These are phyloP conservation scores for Stenchaetothrips biformis DNA, from an alignment of 2,888 invertebrate genomes.

Conservation along the genomic window DNA sequence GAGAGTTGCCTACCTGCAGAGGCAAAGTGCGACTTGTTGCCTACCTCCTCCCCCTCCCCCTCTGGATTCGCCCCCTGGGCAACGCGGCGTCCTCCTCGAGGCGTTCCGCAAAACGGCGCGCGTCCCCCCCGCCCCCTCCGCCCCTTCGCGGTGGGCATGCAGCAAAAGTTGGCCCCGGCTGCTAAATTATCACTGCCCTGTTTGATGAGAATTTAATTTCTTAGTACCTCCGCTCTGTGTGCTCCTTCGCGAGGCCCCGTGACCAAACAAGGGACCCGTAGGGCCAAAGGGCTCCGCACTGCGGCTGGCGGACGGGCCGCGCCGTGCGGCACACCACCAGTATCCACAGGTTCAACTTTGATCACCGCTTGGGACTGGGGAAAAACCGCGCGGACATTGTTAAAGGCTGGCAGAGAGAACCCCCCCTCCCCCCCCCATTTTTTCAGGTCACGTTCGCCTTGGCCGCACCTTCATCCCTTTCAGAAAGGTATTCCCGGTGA, in stretches of 20 bases:
- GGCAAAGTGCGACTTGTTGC: too few species aligned
- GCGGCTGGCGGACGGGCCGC: not conserved
- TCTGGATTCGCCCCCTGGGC: not conserved
- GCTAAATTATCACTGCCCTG: slow-evolving; percentile 2
- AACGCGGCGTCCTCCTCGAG: not conserved
- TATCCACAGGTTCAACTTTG: too few species aligned
- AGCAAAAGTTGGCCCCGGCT: not conserved
- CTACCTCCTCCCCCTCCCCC: not conserved
- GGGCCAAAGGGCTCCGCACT: not conserved
- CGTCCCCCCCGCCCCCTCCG: not conserved
- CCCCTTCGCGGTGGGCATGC: not conserved
- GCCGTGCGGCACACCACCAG: not conserved
- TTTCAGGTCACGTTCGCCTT: not conserved
- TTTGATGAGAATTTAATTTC: slow-evolving; percentile 15
- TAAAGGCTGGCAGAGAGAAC: too few species aligned
- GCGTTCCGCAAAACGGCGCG: not conserved
- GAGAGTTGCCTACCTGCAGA: too few species aligned
- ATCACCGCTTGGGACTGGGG: too few species aligned
- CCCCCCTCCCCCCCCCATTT: too few species aligned
- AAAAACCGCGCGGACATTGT: too few species aligned
- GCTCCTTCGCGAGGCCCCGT: not conserved
- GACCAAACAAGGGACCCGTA: not conserved
- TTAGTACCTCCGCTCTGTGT: not conserved
- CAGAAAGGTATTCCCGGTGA: not conserved
- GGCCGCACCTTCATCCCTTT: not conserved